Base-by-base conservation (phyloP, 2,113 vertebrate species). In the Pedionomus torquatus region DNA sequence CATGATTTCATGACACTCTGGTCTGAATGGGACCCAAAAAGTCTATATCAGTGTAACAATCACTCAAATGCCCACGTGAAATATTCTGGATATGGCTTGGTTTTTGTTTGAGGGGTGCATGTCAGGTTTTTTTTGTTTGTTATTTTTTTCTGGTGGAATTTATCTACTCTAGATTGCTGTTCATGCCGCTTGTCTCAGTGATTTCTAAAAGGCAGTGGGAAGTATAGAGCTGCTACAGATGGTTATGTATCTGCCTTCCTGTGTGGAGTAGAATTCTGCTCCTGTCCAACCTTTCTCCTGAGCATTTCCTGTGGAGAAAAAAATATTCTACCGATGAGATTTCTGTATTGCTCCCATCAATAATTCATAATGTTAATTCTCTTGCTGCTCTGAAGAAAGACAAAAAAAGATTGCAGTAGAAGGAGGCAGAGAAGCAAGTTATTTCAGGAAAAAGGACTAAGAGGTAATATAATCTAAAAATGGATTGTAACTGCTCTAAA, bases 401-500 rank as follows among this genome's bases (percentile, higher is more conserved):
- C 30, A 65, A 37, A 41, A 41, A 85, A 60, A 94, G 43, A 78
- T 25, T 66, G 20, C 3, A 28, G 28, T 63, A 78, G 46, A 80
- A 55, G 23, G 39, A 90, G 37, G 54, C 0, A 1, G 71, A 82
- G 41, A 84, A 90, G 35, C 30, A 74, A 46, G 69, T 89, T 92
- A 82, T 96, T 93, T 97, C 65, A 79, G 63, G 41, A 49, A 82
- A 95, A 90, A 87, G 43, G 48, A 48, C 41, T 72, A 74, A 94
- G 74, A 88, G 35, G 63, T 95, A 95, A 93, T 95, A 39, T 21
- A 77, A 93, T 86, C 19, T 77, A 79, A 74, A 94, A 93, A 72
- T 68, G 65, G 64, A 51, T 94, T 88, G 64, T 52, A 94, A 85
- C 92, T 89, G 66, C 63, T 75, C 75, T 95, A 60, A 60, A 83